A percentile compares a stretch with the other conserved stretches of the same genome.
Evolutionary conservation across 2,113 vertebrate genomes (phyloP).

Genomic region (Prunella fulvescens): DNA sequence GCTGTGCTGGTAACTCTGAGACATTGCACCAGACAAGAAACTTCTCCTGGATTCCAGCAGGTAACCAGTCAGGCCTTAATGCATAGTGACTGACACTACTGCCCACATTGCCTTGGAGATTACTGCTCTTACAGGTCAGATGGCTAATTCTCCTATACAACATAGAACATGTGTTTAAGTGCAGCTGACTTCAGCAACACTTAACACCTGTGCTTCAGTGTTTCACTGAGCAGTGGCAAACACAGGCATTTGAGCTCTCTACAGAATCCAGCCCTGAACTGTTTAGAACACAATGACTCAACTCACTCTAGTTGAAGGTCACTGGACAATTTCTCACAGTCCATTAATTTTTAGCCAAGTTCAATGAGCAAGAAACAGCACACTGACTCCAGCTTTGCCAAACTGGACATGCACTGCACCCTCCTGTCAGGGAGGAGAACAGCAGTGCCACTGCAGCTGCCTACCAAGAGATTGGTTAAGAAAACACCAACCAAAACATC

Average conservation of each 20-base stretch:
- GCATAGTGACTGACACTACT: background rate
- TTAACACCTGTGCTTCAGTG: background rate
- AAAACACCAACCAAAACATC: background rate
- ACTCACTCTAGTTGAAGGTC: background rate
- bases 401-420: background rate
- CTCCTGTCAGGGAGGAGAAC: background rate
- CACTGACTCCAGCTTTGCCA: background rate
- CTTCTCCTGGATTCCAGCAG: background rate
- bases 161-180: background rate
- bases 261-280: background rate
- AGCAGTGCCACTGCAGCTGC: background rate
- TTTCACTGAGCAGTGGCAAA: background rate
- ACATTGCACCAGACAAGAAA: background rate
- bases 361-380: background rate
- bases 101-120: background rate
- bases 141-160: background rate
- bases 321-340: background rate
- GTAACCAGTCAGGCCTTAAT: background rate
- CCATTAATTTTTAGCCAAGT: background rate
- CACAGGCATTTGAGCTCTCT: background rate
- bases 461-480: background rate
- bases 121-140: background rate
- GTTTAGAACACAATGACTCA: background rate
- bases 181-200: background rate
- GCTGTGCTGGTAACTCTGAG: background rate